Base-by-base conservation (phyloP, 2,888 invertebrate species). In the Siphlonurus alternatus region DNA sequence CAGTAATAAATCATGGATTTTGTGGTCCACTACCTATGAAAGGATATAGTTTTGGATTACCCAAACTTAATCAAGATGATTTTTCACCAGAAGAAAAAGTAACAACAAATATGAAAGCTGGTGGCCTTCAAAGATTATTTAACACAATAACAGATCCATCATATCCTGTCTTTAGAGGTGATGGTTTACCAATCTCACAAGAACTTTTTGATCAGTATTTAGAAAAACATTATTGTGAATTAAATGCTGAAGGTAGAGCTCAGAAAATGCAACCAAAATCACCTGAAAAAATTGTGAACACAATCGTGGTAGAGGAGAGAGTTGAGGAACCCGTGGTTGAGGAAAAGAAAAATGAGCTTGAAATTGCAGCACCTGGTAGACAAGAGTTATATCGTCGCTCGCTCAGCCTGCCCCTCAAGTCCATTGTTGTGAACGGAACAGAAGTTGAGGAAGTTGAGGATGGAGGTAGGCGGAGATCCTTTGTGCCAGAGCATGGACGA, bases 101-200 rank as follows among this genome's bases (percentile, higher is more conserved):
- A 63, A 59, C 64, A 59, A 38, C 38, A n/a, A 7, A 61, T 63
- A 51, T 53, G 63, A 53, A 59, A 66, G 15, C 59, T 53, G 25
- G 59, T 23, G 2, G 61, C 61, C 53, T 25, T 53, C 10, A 77
- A 75, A 60, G 76, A 77, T 53, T 79, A 79, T 64, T 83, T 25
- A 82, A 84, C 72, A 88, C 89, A 0, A 88, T 90, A 63, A 83
- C 86, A 59, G 91, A 91, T 74, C 90, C 91, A 1, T 80, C 80
- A 66, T 88, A 85, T 77, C 90, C 90, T 0, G 83, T 88, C 23
- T 88, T 89, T 69, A 83, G 85, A 71, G 80, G 81, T 66, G 86
- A 89, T 68, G 89, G 89, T 0, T 80, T 85, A 61, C 84, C 86
- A 2, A 85, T 86, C 65, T 89, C 90, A 0, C 83, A 84, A 67